Base-by-base conservation (phyloP, 1,140 invertebrate species). In the Drosophila nasuta region DNA sequence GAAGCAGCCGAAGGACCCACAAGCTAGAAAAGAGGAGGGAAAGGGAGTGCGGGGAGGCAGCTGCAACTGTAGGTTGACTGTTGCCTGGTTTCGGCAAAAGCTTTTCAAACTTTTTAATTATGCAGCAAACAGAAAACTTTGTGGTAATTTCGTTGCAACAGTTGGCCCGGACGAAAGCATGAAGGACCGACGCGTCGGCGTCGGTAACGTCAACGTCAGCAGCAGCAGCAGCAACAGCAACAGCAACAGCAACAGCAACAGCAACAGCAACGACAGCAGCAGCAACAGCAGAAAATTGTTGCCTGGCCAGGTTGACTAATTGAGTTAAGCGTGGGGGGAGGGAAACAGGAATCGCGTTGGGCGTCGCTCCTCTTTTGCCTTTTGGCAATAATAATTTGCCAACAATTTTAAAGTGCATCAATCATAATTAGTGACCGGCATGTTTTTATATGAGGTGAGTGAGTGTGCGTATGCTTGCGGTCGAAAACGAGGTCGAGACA, bases 71-170 rank as follows among this genome's bases (percentile, higher is more conserved):
- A 51, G 52, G 59, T 68, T 70, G 71, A 35, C 49, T 79, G 83
- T 82, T 87, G 83, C 83, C 80, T 88, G 79, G 83, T 87, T 87
- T 88, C 77, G 77, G 83, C 83, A 83, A 88, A 88, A 88, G 83
- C 83, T 89, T 88, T 88, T 88, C 83, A 88, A 88, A 88, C 83
- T 89, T 88, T 88, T 88, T 88, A 88, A 88, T 88, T 88, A 88
- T 88, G 83, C 83, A 88, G 83, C 85, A 88, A 88, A 88, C 83
- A 88, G 83, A 88, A 88, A 88, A 89, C 80, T 88, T 88, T 88
- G 83, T 69, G 83, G 83, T 88, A 89, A 88, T 88, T 88, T 88
- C 81, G 83, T 87, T 87, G 83, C 83, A 87, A 87, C 83, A 88
- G 82, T 87, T 86, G 82, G 82, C 79, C 65, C 67, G 71, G 75